Conservation (phyloP, 2,113 vertebrate species). For the Ibidorhyncha struthersii region DNA sequence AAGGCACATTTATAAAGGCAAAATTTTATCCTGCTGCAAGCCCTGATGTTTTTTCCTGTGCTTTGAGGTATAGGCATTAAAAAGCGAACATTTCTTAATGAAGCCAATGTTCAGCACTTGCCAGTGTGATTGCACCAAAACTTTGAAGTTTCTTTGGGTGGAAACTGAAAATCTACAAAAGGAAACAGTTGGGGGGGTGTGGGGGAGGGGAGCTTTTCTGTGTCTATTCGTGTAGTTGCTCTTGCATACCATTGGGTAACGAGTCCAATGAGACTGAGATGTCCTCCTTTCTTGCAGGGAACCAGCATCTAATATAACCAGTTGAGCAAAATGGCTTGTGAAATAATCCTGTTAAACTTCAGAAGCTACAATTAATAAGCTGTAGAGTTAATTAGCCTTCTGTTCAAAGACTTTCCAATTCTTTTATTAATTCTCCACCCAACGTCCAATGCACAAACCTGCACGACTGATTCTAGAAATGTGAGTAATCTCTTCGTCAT, state of each 20-base stretch:
- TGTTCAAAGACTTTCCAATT: background rate
- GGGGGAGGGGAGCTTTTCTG: background rate
- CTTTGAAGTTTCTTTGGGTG: background rate
- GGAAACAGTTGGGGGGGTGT: background rate
- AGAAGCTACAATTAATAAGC: background rate
- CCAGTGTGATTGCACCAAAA: background rate
- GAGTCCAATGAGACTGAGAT: background rate
- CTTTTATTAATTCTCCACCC: background rate
- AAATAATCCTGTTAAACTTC: background rate
- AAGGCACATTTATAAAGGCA: background rate
- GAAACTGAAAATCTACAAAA: background rate
- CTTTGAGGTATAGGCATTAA: background rate
- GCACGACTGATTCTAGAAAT: background rate
- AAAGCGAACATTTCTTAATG: background rate
- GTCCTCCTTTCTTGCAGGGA: background rate
- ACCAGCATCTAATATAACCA: background rate
- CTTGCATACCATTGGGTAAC: background rate
- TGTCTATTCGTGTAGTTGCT: background rate
- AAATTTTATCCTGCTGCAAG: background rate
- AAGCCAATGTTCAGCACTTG: background rate
- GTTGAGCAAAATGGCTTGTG: background rate
- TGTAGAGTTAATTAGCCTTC: background rate
- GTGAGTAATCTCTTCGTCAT: background rate
- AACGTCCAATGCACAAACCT: background rate
- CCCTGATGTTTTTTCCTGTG: background rate